These are phyloP conservation scores for Drosophila fungiperda DNA, from an alignment of 2,888 invertebrate species.

Conservation along the genomic window DNA sequence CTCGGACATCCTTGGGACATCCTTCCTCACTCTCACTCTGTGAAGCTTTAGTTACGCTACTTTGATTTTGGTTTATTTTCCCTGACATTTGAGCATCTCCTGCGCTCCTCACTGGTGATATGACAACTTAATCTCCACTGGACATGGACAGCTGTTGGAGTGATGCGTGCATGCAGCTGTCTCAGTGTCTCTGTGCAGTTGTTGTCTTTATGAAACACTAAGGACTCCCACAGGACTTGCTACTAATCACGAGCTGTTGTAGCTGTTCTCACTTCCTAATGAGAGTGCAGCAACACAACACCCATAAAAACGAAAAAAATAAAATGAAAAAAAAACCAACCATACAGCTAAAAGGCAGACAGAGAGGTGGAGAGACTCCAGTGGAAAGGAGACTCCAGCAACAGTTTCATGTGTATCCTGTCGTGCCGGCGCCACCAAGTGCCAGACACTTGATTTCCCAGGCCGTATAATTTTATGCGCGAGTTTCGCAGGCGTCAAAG, in stretches of 20 bases:
- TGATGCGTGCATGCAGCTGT: slow-evolving; percentile 48
- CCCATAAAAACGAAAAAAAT: slow-evolving; percentile 46
- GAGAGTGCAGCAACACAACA: slow-evolving; percentile 73
- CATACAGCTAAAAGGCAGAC: neutral
- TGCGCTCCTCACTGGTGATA: slow-evolving; percentile 15
- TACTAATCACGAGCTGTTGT: slow-evolving; percentile 62
- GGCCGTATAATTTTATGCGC: slow-evolving; percentile 73
- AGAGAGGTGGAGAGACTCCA: neutral
- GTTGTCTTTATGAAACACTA: slow-evolving; percentile 35
- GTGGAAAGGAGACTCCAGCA: neutral
- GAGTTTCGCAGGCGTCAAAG: slow-evolving; percentile 57
- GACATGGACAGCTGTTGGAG: slow-evolving; percentile 52
- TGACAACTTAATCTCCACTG: slow-evolving; percentile 63
- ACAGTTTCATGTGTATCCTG: slow-evolving; percentile 51
- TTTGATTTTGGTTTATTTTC: slow-evolving; percentile 68
- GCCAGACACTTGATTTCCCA: slow-evolving; percentile 71
- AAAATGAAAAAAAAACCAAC: neutral
- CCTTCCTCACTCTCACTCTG: slow-evolving; percentile 29
- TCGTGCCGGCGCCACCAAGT: slow-evolving; percentile 65
- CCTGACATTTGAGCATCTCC: slow-evolving; percentile 23
- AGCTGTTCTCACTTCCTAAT: slow-evolving; percentile 75
- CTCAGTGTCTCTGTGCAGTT: slow-evolving; percentile 42
- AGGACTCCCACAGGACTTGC: slow-evolving; percentile 67
- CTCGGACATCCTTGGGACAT: slow-evolving; percentile 49
- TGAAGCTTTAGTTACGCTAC: slow-evolving; percentile 75